phyloP scores from a whole-genome alignment of 2,797 vertebrate species.

The Eulemur mongoz region DNA sequence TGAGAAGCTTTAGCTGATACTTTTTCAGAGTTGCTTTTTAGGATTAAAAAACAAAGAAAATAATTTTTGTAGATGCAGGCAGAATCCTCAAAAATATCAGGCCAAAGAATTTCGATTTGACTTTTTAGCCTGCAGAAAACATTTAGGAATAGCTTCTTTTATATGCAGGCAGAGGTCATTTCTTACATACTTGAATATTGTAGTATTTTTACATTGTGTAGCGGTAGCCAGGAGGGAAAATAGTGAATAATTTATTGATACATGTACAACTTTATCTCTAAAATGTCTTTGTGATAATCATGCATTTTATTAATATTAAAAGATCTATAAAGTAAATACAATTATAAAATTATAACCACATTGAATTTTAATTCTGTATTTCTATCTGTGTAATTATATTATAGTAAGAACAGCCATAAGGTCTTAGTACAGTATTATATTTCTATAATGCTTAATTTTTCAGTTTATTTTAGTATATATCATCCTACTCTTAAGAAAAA shows the following conservation, averaged over 20 bases:
- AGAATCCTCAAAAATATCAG: slow-evolving; percentile 38
- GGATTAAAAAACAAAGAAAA: not conserved
- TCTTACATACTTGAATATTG: slow-evolving; percentile 29
- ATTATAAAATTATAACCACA: not conserved
- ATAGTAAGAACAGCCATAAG: not conserved
- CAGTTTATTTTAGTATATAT: not conserved
- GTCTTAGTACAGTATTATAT: not conserved
- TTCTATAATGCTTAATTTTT: not conserved
- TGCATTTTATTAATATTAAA: not conserved
- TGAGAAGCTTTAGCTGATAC: not conserved
- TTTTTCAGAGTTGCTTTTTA: not conserved
- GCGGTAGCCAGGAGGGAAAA: not conserved
- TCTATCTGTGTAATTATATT: not conserved
- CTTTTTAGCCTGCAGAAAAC: not conserved
- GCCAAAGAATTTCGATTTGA: slow-evolving; percentile 23
- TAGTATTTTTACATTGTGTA: not conserved
- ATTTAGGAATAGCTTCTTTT: slow-evolving; percentile 19
- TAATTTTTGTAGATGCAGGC: not conserved
- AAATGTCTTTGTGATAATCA: slow-evolving; percentile 16
- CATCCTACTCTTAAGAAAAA: not conserved
- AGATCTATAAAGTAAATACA: not conserved
- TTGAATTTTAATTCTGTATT: slow-evolving; percentile 30
- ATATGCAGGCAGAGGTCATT: slow-evolving; percentile 38
- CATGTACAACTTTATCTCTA: not conserved
- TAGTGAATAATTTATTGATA: slow-evolving; percentile 29